Percentiles rank a stretch among this genome's conserved stretches.
Conservation (phyloP, 2,797 vertebrate genomes). For the Sebastes taczanowskii region DNA sequence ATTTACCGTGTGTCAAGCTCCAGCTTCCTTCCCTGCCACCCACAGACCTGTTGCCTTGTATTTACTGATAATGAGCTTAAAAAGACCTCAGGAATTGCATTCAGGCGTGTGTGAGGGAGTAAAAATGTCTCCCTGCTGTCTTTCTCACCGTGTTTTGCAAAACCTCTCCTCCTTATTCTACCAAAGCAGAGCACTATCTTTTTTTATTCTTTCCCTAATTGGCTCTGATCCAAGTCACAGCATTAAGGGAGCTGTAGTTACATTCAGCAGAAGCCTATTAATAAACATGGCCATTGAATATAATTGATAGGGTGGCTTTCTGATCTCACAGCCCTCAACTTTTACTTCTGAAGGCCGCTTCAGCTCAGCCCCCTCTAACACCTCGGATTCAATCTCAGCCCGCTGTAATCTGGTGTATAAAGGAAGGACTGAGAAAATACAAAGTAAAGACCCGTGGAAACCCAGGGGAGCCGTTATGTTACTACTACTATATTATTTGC, state of each 20-base stretch:
- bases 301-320: conserved; percentile 44
- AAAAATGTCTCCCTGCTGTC: not conserved
- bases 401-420: conserved; percentile 53
- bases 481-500: conserved; percentile 1
- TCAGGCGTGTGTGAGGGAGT: not conserved
- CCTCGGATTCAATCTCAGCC: conserved; percentile 40
- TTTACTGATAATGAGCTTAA: conserved; percentile 39
- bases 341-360: conserved; percentile 52
- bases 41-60: conserved; percentile 52
- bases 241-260: conserved; percentile 59
- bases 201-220: conserved; percentile 31
- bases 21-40: conserved; percentile 32
- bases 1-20: conserved; percentile 46
- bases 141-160: not conserved
- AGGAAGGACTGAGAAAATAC: conserved; percentile 38
- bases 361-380: conserved; percentile 23
- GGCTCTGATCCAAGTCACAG: conserved; percentile 43
- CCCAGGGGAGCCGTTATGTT: conserved; percentile 17
- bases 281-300: conserved; percentile 66
- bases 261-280: conserved; percentile 60
- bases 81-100: conserved; percentile 15
- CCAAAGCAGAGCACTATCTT: conserved; percentile 1
- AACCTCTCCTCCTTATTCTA: not conserved
- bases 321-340: conserved; percentile 23
- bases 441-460: conserved; percentile 47